Conservation (phyloP, 1,140 invertebrate species). For the Manduca sexta region DNA sequence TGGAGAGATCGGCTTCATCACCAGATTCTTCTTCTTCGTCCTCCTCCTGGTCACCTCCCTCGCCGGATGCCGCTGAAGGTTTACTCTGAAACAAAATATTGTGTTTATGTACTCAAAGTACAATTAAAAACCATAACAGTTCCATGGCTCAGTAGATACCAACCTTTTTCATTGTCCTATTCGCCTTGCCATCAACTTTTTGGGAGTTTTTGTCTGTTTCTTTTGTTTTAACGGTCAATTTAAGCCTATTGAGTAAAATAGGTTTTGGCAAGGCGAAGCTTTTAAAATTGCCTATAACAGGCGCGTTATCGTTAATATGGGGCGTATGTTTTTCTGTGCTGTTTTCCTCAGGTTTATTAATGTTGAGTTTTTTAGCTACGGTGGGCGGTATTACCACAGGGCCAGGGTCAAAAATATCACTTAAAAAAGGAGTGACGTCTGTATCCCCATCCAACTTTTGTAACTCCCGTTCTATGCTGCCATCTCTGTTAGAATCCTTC, state of each 20-base stretch:
- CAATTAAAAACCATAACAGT: too few relatives aligned
- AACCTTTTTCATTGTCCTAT: conserved; percentile 53
- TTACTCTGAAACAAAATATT: conserved; percentile 40
- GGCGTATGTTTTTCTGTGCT: conserved; percentile 22
- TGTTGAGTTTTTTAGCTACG: conserved; percentile 38
- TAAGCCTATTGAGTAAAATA: conserved; percentile 64
- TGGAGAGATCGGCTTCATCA: conserved; percentile 67
- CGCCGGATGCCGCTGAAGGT: conserved; percentile 30
- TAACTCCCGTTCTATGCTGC: conserved; percentile 54
- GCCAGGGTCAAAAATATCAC: conserved; percentile 69
- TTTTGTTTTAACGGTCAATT: conserved; percentile 53
- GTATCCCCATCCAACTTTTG: conserved; percentile 48
- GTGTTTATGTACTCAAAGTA: too few relatives aligned
- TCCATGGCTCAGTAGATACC: conserved; percentile 32
- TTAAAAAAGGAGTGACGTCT: conserved; percentile 63
- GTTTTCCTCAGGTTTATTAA: conserved; percentile 30
- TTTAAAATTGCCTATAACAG: conserved; percentile 68
- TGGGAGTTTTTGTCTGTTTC: conserved; percentile 44
- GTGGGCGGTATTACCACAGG: conserved; percentile 44
- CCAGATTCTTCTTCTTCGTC: conserved; percentile 66
- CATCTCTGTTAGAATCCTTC: conserved; percentile 55
- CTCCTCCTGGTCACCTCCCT: conserved; percentile 23
- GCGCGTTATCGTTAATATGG: conserved; percentile 45
- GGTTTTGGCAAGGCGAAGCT: conserved; percentile 72
- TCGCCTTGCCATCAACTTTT: conserved; percentile 35